phyloP scores from a whole-genome alignment of 2,113 vertebrate genomes.

The rabbit (Oryctolagus cuniculus) region mOryCun1.1 NC_091433.1:27430501-27431000 shows the following conservation, averaged over 20 bases:
- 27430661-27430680: not conserved
- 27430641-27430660: not conserved
- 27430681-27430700: not conserved
- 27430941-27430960: not conserved
- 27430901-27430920: too few species aligned
- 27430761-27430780: too few species aligned
- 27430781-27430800: too few species aligned
- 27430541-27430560: not conserved
- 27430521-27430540: not conserved
- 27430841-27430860: too few species aligned
- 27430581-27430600: not conserved
- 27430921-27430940: too few species aligned
- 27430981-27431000: not conserved
- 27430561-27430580: not conserved
- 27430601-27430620: not conserved
- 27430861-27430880: too few species aligned
- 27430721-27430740: too few species aligned
- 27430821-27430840: too few species aligned
- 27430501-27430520: slow-evolving; percentile 1
- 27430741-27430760: too few species aligned
- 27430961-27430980: not conserved
- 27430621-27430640: not conserved
- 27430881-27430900: too few species aligned
- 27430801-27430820: too few species aligned
- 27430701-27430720: too few species aligned